These are phyloP conservation scores for Lampropteryx suffumata DNA, from an alignment of 2,888 invertebrate genomes.

Conservation along the genomic window DNA sequence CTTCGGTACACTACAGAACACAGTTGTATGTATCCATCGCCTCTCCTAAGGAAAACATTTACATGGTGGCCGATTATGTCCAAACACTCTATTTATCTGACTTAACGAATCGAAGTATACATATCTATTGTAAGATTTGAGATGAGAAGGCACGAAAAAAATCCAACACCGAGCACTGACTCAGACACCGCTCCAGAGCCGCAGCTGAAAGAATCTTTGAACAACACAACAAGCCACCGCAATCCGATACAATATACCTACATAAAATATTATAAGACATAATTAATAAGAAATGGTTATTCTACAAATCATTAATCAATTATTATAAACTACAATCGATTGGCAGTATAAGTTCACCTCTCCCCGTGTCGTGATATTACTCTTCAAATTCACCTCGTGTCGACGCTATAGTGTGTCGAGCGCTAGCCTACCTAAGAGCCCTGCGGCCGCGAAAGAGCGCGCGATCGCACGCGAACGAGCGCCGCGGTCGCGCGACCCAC, in stretches of 20 bases:
- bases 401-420: constrained; percentile 13
- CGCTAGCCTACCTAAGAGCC: no score
- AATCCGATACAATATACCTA: constrained; percentile 73
- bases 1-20: constrained; percentile 79
- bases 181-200: constrained; percentile 13
- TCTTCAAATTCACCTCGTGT: constrained; percentile 31
- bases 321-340: constrained; percentile 78
- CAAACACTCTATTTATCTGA: constrained; percentile 34
- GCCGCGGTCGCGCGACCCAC: no score
- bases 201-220: constrained; percentile 35
- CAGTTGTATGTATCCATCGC: constrained; percentile 73
- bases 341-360: constrained; percentile 77
- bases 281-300: constrained; percentile 73
- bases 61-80: constrained; percentile 52
- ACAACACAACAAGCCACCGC: constrained; percentile 53
- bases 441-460: no score
- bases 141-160: constrained; percentile 42
- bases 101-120: constrained; percentile 26
- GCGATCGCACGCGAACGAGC: no score
- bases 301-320: constrained; percentile 76
- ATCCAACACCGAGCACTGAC: constrained; percentile 31
- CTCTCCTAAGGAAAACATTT: constrained; percentile 68
- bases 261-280: constrained; percentile 71
- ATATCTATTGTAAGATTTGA: constrained; percentile 27
- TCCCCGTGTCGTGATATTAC: constrained; percentile 63